Evolutionary conservation across 2,797 vertebrate genomes (phyloP).

Genomic region (Agapornis canus): DNA sequence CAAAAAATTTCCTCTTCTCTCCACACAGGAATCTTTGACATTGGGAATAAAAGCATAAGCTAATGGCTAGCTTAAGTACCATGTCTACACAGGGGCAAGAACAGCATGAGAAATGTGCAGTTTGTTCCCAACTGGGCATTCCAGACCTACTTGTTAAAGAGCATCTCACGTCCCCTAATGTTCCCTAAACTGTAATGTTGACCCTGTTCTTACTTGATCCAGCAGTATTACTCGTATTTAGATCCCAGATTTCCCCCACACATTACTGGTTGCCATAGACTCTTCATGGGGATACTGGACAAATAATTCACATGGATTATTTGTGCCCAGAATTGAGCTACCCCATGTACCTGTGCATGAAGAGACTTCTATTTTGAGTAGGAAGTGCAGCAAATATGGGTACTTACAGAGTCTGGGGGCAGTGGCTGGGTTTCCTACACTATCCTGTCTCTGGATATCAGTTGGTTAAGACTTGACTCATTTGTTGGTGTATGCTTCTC

Average conservation of each 20-base stretch:
- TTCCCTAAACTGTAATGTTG: background rate
- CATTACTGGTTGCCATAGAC: background rate
- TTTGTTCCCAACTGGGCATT: background rate
- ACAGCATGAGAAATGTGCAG: background rate
- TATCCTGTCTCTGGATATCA: background rate
- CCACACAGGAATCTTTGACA: background rate
- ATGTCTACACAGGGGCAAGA: background rate
- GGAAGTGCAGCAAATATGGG: background rate
- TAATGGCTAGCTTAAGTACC: background rate
- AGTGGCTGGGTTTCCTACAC: background rate
- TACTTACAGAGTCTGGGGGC: background rate
- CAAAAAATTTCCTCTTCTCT: background rate
- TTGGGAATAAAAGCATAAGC: background rate
- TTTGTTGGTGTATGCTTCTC: background rate
- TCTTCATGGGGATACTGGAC: accelerated
- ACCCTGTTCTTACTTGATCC: background rate
- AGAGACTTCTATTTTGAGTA: background rate
- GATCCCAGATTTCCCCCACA: background rate
- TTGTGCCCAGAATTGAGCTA: background rate
- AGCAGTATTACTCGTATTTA: background rate
- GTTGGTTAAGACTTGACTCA: background rate
- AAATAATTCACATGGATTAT: background rate
- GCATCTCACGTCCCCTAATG: background rate
- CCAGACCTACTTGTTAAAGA: background rate
- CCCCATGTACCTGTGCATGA: background rate